phyloP scores from a whole-genome alignment of 2,797 vertebrate species.

The Lacerta agilis region DNA sequence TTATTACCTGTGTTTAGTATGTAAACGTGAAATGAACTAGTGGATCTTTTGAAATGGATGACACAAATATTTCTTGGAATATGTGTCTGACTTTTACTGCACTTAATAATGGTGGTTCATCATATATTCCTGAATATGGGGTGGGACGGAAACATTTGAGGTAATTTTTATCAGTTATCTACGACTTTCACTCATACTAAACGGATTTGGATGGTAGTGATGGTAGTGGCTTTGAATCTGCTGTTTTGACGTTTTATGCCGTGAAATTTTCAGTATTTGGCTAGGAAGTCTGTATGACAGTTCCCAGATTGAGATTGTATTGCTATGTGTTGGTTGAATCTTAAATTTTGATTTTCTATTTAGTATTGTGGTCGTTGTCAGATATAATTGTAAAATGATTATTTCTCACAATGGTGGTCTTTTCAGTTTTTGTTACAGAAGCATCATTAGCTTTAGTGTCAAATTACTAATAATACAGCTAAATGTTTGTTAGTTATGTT shows the following conservation, averaged over 20 bases:
- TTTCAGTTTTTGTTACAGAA: conserved; percentile 74
- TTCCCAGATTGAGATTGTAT: conserved; percentile 64
- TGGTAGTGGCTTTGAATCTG: conserved; percentile 68
- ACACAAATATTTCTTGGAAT: conserved; percentile 80
- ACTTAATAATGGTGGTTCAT: conserved; percentile 74
- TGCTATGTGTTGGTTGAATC: conserved; percentile 64
- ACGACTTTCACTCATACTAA: conserved; percentile 70
- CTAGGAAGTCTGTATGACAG: conserved; percentile 55
- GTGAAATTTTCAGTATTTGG: conserved; percentile 70
- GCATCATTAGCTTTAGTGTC: conserved; percentile 83
- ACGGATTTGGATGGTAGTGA: conserved; percentile 70
- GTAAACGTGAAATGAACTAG: conserved; percentile 83
- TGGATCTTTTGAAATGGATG: conserved; percentile 78
- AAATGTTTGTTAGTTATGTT: conserved; percentile 71
- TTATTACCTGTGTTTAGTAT: conserved; percentile 87
- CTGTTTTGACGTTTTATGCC: conserved; percentile 69
- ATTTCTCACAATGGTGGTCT: conserved; percentile 69
- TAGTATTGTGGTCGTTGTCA: conserved; percentile 73
- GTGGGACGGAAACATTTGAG: conserved; percentile 75
- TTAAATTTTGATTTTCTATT: conserved; percentile 60
- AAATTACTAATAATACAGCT: conserved; percentile 62
- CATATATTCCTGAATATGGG: conserved; percentile 72
- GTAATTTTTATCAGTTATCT: conserved; percentile 66
- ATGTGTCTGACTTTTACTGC: conserved; percentile 80
- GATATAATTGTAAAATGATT: conserved; percentile 62